Evolutionary conservation across 2,888 invertebrate genomes (phyloP), one percentile per base, ranked within the genome.

Genomic region (Tenthredo mesomela): DNA sequence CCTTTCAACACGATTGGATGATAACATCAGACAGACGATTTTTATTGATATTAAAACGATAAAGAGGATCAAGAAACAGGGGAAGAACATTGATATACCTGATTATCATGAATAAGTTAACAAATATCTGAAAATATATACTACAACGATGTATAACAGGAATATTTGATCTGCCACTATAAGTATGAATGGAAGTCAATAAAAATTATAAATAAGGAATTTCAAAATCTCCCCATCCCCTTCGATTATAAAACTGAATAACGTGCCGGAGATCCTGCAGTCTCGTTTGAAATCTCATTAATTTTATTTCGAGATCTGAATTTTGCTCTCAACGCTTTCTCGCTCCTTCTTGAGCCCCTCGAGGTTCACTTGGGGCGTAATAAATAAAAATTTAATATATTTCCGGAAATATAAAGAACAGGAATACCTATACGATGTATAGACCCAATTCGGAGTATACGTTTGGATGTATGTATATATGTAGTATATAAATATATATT

Each of bases 311-410:
- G 18, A 58, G 78, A 78, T 78, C 33, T 21, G 58, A 40, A 61
- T 54, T 54, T 33, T n/a, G 12, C 58, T 61, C 58, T 78, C 58
- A 29, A 77, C 47, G 73, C 47, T 75, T 50, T 75, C 47, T 75
- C 50, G 75, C 21, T 29, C 61, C 58, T 21, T 37, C 54, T 78
- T 33, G 78, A 78, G 37, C 29, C 78, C 58, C 78, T 78, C 37
- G 54, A 37, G 50, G n/a, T 58, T 58, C 58, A 37, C 78, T 78
- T 37, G 33, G 78, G 58, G 37, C 58, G 58, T 78, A 78, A 78
- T 78, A 78, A 78, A 78, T 78, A 58, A 78, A 78, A 78, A 58
- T 58, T 61, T 78, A 58, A 78, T 78, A 78, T 61, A 78, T 78
- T 33, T 40, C 58, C 78, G 58, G 78, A 78, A 58, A 78, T 78